phyloP scores from a whole-genome alignment of 2,113 vertebrate genomes.

The Pterocles burchelli region DNA sequence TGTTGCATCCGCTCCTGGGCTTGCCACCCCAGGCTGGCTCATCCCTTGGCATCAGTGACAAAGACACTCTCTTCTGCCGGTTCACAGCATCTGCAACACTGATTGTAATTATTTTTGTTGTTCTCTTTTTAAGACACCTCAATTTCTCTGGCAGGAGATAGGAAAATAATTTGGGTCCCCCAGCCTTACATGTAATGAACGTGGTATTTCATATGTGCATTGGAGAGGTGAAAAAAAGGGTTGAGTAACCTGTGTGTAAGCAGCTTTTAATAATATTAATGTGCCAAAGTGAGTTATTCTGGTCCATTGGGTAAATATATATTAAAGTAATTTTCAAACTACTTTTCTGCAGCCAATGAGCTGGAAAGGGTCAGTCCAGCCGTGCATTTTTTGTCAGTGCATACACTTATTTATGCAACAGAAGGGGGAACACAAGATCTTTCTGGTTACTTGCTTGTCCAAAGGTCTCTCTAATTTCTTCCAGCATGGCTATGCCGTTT shows the following conservation, averaged over 20 bases:
- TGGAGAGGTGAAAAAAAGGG: not conserved
- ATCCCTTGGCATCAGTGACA: not conserved
- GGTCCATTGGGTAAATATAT: slow-evolving; percentile 71
- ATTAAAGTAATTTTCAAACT: slow-evolving; percentile 74
- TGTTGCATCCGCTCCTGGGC: not conserved
- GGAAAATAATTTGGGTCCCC: slow-evolving; percentile 28
- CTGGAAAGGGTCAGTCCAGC: slow-evolving; percentile 68
- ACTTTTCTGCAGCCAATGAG: slow-evolving; percentile 62
- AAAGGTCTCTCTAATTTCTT: not conserved
- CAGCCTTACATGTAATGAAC: slow-evolving; percentile 28
- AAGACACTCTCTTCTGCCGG: not conserved
- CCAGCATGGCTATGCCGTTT: not conserved
- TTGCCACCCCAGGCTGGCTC: not conserved
- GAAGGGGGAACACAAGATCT: not conserved
- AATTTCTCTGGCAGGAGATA: not conserved
- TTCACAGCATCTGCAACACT: not conserved
- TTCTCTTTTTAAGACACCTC: not conserved
- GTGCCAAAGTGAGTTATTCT: slow-evolving; percentile 57
- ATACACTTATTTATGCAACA: slow-evolving; percentile 63
- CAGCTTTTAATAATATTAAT: slow-evolving; percentile 62
- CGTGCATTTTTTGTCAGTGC: slow-evolving; percentile 57
- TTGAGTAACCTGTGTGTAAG: slow-evolving; percentile 52
- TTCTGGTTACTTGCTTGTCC: not conserved
- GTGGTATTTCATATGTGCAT: slow-evolving; percentile 40
- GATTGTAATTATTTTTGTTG: not conserved